Evolutionary conservation across 2,888 invertebrate species (phyloP).

Genomic region (Andrena chrysosceles): DNA sequence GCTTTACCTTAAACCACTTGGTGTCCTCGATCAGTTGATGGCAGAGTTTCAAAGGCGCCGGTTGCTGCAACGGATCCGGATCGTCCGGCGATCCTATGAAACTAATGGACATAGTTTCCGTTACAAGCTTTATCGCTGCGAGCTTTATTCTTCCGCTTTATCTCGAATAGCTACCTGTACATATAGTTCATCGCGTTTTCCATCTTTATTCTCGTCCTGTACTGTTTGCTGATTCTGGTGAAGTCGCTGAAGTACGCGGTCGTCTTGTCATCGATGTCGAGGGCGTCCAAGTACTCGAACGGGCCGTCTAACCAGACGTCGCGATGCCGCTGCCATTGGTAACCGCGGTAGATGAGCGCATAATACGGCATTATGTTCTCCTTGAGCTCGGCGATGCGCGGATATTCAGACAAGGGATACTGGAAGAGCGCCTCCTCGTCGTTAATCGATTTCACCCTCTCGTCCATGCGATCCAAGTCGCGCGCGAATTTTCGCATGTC

Average conservation of each 20-base stretch:
- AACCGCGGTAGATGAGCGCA: conserved; percentile 88
- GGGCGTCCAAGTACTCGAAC: conserved; percentile 93
- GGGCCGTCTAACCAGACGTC: conserved; percentile 97
- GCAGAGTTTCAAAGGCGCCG: conserved; percentile 93
- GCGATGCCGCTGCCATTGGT: conserved; percentile 92
- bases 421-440: conserved; percentile 95
- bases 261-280: conserved; percentile 91
- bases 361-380: conserved; percentile 89
- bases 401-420: conserved; percentile 91
- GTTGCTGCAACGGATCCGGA: conserved; percentile 91
- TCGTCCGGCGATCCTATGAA: conserved; percentile 91
- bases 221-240: conserved; percentile 91
- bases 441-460: conserved; percentile 94
- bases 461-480: conserved; percentile 91
- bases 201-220: conserved; percentile 91
- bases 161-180: conserved; percentile 62
- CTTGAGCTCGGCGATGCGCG: conserved; percentile 92
- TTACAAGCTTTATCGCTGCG: no score
- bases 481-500: conserved; percentile 91
- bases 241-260: conserved; percentile 93
- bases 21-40: conserved; percentile 85
- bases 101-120: conserved; percentile 83
- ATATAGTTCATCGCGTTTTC: conserved; percentile 89
- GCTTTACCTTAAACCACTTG: conserved; percentile 86
- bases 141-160: neutral